These are phyloP conservation scores for mouse (Mus musculus) DNA, from an alignment of 2,113 vertebrate species.

Conservation along the genomic window GRCm39 chr15:26841501-26842000, in stretches of 20 bases:
- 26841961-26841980: background rate
- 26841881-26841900: background rate
- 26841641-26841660: background rate
- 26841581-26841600: background rate
- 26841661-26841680: background rate
- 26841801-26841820: background rate
- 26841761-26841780: background rate
- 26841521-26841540: background rate
- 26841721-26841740: background rate
- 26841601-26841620: too few relatives aligned
- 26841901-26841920: too few relatives aligned
- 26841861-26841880: background rate
- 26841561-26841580: background rate
- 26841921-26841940: fast-evolving
- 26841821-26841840: background rate
- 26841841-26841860: background rate
- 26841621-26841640: fast-evolving
- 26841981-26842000: background rate
- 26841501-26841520: background rate
- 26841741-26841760: background rate
- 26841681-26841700: background rate
- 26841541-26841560: background rate
- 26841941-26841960: background rate
- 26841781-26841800: background rate
- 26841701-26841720: background rate